Conservation (phyloP, 2,113 vertebrate species). For the Catharus bicknelli region DNA sequence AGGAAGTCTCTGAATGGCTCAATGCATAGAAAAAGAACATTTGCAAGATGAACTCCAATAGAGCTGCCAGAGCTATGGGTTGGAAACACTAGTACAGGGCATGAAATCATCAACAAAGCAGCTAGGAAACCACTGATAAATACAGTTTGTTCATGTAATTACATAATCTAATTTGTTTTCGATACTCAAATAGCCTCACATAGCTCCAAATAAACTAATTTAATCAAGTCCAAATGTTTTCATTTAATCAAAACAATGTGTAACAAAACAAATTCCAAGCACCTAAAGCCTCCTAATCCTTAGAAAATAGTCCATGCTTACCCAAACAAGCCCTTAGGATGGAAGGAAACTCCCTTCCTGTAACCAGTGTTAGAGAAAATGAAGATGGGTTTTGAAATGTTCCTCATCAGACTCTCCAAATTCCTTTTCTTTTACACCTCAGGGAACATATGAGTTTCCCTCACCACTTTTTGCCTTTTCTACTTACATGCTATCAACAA, state of each 20-base stretch:
- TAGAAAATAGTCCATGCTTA: conserved; percentile 40
- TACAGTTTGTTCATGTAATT: not conserved
- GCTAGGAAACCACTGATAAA: conserved; percentile 6
- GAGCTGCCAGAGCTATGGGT: not conserved
- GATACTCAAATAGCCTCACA: not conserved
- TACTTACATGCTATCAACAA: conserved; percentile 19
- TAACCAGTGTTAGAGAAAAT: not conserved
- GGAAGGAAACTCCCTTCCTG: conserved; percentile 31
- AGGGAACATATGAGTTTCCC: conserved; percentile 29
- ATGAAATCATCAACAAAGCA: conserved; percentile 4
- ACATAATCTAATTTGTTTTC: conserved; percentile 50
- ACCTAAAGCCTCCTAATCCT: conserved; percentile 67
- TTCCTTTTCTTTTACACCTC: conserved; percentile 53
- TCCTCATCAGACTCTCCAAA: conserved; percentile 46
- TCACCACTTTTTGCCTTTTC: conserved; percentile 13
- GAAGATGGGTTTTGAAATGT: conserved; percentile 43
- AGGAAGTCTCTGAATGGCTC: not conserved
- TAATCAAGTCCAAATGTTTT: conserved; percentile 57
- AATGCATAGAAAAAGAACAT: not conserved
- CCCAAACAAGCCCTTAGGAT: conserved; percentile 52
- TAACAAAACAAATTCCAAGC: conserved; percentile 70
- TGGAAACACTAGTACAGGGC: not conserved
- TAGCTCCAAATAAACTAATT: conserved; percentile 31
- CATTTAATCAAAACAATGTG: conserved; percentile 69
- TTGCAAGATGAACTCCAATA: not conserved